phyloP scores from a whole-genome alignment of 2,888 invertebrate species.

The Stenichneumon culpator region DNA sequence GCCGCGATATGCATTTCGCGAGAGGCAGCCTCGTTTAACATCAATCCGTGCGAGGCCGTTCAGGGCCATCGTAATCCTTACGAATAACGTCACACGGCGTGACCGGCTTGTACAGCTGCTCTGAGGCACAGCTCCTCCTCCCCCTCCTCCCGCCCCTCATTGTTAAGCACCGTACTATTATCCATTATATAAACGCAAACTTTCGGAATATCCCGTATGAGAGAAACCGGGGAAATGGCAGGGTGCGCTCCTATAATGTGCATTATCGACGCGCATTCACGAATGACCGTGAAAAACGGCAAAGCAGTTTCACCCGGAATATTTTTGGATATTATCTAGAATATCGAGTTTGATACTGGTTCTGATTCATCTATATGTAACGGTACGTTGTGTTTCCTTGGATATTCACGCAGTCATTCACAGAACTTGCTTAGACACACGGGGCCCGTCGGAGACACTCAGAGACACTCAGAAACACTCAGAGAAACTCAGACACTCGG shows the following conservation, averaged over 20 bases:
- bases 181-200: neutral
- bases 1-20: too few relatives aligned
- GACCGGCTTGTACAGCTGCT: neutral
- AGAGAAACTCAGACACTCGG: too few relatives aligned
- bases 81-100: constrained; percentile 32
- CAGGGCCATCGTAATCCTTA: constrained; percentile 47
- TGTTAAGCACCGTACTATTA: neutral
- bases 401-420: too few relatives aligned
- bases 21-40: constrained; percentile 21
- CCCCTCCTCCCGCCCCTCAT: neutral
- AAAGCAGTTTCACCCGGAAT: neutral
- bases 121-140: neutral
- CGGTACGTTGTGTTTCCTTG: too few relatives aligned
- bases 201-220: neutral
- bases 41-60: constrained; percentile 44
- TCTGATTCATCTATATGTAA: too few relatives aligned
- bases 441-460: too few relatives aligned
- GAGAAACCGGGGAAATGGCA: neutral
- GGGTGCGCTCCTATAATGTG: neutral
- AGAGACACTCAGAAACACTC: too few relatives aligned
- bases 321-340: too few relatives aligned
- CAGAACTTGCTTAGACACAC: too few relatives aligned
- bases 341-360: too few relatives aligned
- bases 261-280: neutral
- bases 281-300: neutral